Conservation (phyloP, 1,140 invertebrate genomes). For the Solen grandis region DNA sequence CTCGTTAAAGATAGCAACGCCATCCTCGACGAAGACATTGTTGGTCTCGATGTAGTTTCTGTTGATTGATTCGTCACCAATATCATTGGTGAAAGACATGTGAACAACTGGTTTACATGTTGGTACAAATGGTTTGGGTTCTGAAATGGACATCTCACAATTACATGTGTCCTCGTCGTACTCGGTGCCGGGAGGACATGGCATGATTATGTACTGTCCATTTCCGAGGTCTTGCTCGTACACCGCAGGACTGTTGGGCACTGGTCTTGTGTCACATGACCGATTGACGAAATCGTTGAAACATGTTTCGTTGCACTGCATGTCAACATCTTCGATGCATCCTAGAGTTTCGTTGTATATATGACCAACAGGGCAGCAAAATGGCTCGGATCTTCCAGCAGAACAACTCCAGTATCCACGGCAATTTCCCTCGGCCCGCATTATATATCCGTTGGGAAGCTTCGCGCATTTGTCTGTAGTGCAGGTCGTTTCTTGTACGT, state of each 20-base stretch:
- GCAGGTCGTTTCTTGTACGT: conserved; percentile 47
- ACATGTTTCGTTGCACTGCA: conserved; percentile 32
- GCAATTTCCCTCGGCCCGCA: conserved; percentile 57
- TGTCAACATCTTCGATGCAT: conserved; percentile 15
- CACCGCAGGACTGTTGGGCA: conserved; percentile 38
- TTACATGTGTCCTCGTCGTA: conserved; percentile 54
- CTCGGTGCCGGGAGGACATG: conserved; percentile 59
- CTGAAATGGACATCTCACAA: conserved; percentile 33
- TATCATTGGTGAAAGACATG: conserved; percentile 57
- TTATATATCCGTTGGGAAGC: neutral
- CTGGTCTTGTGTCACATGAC: conserved; percentile 55
- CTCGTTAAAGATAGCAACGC: conserved; percentile 64
- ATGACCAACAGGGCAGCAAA: conserved; percentile 59
- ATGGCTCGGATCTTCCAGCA: conserved; percentile 44
- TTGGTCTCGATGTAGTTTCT: conserved; percentile 59
- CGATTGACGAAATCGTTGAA: conserved; percentile 1
- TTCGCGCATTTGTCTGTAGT: conserved; percentile 45
- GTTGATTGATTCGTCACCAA: conserved; percentile 61
- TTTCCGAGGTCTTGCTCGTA: conserved; percentile 56
- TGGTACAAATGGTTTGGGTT: neutral
- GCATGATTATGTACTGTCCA: conserved; percentile 34
- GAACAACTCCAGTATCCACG: conserved; percentile 61
- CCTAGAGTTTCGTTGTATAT: conserved; percentile 43
- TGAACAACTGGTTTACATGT: conserved; percentile 61
- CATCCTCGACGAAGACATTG: conserved; percentile 59